Evolutionary conservation across 2,113 vertebrate species (phyloP).

Genomic region (Alces alces): DNA sequence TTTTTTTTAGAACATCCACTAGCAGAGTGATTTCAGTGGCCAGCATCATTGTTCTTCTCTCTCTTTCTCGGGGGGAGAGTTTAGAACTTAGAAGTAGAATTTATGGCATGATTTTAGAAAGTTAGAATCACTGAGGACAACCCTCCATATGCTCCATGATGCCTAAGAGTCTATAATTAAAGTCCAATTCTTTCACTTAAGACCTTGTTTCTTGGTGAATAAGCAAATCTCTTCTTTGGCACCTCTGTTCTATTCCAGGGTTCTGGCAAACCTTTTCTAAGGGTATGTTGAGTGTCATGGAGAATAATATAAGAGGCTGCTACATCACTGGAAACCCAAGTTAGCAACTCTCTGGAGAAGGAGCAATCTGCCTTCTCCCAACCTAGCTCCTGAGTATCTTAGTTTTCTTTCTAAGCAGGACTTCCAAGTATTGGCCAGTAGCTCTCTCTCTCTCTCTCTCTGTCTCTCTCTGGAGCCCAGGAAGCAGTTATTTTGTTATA

Average conservation of each 20-base stretch:
- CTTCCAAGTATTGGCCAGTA: not conserved
- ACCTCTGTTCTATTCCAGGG: not conserved
- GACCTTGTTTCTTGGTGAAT: not conserved
- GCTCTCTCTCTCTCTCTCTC: not conserved
- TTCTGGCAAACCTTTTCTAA: not conserved
- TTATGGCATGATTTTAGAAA: not conserved
- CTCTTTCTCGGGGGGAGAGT: not conserved
- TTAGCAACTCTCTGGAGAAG: not conserved
- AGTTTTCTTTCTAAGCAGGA: not conserved
- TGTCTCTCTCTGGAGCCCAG: not conserved
- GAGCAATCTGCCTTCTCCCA: not conserved
- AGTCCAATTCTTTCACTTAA: not conserved
- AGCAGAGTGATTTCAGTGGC: not conserved
- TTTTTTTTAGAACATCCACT: not conserved
- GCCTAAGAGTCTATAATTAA: not conserved
- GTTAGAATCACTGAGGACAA: not conserved
- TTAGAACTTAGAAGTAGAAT: not conserved
- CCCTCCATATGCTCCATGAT: not conserved
- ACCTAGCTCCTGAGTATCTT: not conserved
- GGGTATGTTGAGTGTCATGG: not conserved
- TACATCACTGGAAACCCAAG: not conserved
- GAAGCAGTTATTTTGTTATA: not conserved
- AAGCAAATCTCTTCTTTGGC: not conserved
- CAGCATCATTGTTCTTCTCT: not conserved
- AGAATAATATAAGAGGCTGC: not conserved